A percentile compares a stretch with the other conserved stretches of the same genome.
These are phyloP conservation scores for Silurus lanzhouensis DNA, from an alignment of 2,797 vertebrate genomes.

Conservation along the genomic window DNA sequence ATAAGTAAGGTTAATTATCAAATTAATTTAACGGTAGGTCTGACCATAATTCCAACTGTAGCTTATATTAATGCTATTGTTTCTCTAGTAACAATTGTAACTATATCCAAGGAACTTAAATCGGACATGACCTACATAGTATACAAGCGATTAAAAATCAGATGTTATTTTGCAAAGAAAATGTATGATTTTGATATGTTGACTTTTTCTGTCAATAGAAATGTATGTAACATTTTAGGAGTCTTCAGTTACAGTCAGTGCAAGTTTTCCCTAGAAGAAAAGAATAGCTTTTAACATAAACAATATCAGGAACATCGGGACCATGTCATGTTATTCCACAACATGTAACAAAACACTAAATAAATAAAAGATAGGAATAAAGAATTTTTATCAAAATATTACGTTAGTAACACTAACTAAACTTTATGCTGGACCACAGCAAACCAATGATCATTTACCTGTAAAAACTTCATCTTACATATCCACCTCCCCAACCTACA, in stretches of 20 bases:
- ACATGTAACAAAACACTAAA: too few relatives aligned
- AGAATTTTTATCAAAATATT: not conserved
- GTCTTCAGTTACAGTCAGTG: not conserved
- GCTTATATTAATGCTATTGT: not conserved
- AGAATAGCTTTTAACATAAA: too few relatives aligned
- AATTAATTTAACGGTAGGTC: not conserved
- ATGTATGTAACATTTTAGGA: not conserved
- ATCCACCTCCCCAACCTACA: too few relatives aligned
- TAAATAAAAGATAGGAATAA: not conserved
- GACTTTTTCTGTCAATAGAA: not conserved
- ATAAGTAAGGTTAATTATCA: not conserved
- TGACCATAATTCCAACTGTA: not conserved
- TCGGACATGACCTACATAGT: not conserved
- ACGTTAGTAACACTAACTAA: not conserved
- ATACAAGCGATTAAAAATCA: not conserved
- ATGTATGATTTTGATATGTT: not conserved
- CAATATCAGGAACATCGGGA: too few relatives aligned
- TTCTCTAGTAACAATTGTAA: not conserved
- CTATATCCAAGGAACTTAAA: not conserved
- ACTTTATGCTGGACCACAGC: not conserved
- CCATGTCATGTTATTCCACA: too few relatives aligned
- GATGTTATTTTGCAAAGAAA: not conserved
- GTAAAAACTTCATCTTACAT: not conserved
- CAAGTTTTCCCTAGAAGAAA: not conserved
- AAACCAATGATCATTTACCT: not conserved